These are phyloP conservation scores for Drosophila kokeensis DNA, from an alignment of 2,888 invertebrate genomes.

Conservation along the genomic window DNA sequence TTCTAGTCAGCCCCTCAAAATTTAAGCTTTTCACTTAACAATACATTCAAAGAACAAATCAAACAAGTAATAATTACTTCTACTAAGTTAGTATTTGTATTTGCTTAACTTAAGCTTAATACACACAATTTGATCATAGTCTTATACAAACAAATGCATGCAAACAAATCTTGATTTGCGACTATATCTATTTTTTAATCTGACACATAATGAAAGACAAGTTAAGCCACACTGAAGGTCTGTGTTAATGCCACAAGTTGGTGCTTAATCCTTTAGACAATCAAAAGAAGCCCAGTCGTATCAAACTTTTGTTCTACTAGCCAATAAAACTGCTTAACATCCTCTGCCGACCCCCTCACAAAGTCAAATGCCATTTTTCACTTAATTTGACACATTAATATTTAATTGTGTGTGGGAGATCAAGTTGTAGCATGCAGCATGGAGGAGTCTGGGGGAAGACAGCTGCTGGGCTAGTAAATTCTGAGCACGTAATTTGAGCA, in stretches of 20 bases:
- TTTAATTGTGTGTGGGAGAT: conserved; percentile 67
- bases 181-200: conserved; percentile 17
- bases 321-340: neutral
- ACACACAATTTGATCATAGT: too few species aligned
- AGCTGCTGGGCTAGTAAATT: conserved; percentile 37
- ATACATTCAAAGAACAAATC: neutral
- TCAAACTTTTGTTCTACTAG: conserved; percentile 9
- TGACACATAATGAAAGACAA: conserved; percentile 31
- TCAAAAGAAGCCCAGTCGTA: conserved; percentile 29
- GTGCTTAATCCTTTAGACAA: conserved; percentile 62
- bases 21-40: neutral
- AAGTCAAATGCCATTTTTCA: conserved; percentile 65
- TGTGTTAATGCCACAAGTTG: conserved; percentile 69
- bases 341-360: neutral
- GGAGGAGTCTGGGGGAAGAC: neutral
- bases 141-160: neutral
- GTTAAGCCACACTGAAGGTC: conserved; percentile 47
- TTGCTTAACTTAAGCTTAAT: neutral
- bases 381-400: conserved; percentile 77
- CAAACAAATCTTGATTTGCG: too few species aligned
- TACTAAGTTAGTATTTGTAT: neutral
- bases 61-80: neutral
- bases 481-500: conserved; percentile 59
- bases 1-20: neutral
- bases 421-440: neutral